Conservation (phyloP, 2,113 vertebrate genomes). For the Columbina picui region DNA sequence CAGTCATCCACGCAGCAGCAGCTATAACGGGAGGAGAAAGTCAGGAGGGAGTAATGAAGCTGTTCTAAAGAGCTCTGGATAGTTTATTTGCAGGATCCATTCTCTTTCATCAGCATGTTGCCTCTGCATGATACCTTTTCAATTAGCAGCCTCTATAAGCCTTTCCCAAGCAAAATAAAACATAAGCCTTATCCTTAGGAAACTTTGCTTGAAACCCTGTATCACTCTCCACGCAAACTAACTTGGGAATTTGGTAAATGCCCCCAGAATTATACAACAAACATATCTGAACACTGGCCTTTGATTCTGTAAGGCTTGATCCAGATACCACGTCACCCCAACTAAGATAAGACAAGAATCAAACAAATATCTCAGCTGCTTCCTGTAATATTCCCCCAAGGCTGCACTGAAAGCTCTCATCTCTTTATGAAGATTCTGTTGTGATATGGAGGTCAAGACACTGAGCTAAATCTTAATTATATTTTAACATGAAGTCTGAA, state of each 20-base stretch:
- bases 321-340: neutral
- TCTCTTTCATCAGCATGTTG: neutral
- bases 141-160: neutral
- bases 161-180: neutral
- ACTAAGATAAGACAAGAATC: neutral
- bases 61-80: neutral
- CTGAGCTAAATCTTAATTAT: neutral
- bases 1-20: neutral
- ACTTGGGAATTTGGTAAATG: neutral
- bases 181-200: neutral
- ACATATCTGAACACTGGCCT: neutral
- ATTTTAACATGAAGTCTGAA: neutral
- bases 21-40: conserved; percentile 11
- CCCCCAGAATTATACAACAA: neutral
- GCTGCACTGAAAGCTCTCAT: neutral
- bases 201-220: neutral
- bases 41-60: neutral
- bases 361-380: neutral
- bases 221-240: neutral
- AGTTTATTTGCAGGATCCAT: neutral
- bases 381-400: neutral
- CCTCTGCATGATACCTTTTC: neutral
- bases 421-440: neutral
- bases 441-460: neutral
- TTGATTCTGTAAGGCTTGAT: neutral